Percentiles rank a stretch among this genome's conserved stretches.
These are phyloP conservation scores for Echiichthys vipera DNA, from an alignment of 2,797 vertebrate genomes.

Conservation along the genomic window DNA sequence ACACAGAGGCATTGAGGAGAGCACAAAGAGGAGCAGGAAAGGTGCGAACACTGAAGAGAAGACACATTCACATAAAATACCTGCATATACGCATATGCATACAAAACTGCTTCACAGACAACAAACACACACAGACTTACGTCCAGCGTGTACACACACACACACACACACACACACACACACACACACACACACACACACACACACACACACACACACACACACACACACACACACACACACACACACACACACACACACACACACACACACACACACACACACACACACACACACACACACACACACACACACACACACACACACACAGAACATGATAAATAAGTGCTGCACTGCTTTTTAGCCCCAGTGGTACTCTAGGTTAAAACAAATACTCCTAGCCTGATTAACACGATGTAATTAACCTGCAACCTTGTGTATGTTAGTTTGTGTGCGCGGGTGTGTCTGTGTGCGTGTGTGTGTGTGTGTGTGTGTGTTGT, in stretches of 20 bases:
- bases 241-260: neutral
- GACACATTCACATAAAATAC: neutral
- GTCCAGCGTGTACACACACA: too few relatives aligned
- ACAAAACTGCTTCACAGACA: neutral
- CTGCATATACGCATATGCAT: neutral
- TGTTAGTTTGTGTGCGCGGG: conserved; percentile 10
- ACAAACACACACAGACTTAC: too few relatives aligned
- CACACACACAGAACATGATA: conserved; percentile 35
- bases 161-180: neutral
- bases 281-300: neutral
- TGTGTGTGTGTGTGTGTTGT: conserved; percentile 10
- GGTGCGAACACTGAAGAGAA: neutral
- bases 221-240: neutral
- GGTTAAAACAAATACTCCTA: conserved; percentile 83
- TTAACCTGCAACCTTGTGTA: conserved; percentile 16
- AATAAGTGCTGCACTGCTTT: conserved; percentile 77
- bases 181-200: neutral
- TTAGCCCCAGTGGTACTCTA: conserved; percentile 78
- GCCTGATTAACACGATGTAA: conserved; percentile 78
- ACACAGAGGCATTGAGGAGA: neutral
- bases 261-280: neutral
- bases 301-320: neutral
- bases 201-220: neutral
- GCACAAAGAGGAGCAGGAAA: neutral
- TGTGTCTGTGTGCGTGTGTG: conserved; percentile 1